Evolutionary conservation across 2,888 invertebrate species (phyloP).

Genomic region (Rhogogaster chlorosoma): DNA sequence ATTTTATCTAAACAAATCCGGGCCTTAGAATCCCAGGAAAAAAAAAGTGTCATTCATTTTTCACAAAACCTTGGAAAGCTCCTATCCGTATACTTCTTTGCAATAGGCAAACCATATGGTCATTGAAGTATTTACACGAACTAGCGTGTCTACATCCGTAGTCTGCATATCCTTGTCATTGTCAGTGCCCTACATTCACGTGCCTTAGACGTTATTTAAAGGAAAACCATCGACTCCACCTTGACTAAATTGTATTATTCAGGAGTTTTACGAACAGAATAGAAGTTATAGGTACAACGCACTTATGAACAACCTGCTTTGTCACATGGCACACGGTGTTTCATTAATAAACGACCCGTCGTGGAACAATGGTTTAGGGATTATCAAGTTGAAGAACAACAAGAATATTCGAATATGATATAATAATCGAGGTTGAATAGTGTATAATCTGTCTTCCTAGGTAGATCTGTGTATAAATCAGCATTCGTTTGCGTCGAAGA

Average conservation of each 20-base stretch:
- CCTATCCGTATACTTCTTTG: no score
- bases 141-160: not conserved
- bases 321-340: not conserved
- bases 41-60: not conserved
- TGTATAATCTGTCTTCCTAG: not conserved
- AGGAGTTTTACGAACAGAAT: constrained; percentile 29
- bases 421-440: not conserved
- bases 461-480: not conserved
- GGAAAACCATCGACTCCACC: not conserved
- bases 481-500: not conserved
- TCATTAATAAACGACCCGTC: not conserved
- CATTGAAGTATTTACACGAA: not conserved
- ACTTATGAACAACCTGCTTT: constrained; percentile 19
- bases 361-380: not conserved
- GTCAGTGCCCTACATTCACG: not conserved
- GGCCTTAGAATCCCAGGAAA: not conserved
- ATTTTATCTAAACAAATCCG: constrained; percentile 31
- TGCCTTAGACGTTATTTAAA: not conserved
- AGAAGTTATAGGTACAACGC: constrained; percentile 13
- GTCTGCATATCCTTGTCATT: not conserved
- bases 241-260: constrained; percentile 39
- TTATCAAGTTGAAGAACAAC: not conserved
- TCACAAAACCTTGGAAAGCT: not conserved
- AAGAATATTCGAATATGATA: not conserved
- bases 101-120: not conserved